Percentiles rank a stretch among this genome's conserved stretches.
Conservation (phyloP, 2,797 vertebrate genomes). For the Sebastolobus altivelis region DNA sequence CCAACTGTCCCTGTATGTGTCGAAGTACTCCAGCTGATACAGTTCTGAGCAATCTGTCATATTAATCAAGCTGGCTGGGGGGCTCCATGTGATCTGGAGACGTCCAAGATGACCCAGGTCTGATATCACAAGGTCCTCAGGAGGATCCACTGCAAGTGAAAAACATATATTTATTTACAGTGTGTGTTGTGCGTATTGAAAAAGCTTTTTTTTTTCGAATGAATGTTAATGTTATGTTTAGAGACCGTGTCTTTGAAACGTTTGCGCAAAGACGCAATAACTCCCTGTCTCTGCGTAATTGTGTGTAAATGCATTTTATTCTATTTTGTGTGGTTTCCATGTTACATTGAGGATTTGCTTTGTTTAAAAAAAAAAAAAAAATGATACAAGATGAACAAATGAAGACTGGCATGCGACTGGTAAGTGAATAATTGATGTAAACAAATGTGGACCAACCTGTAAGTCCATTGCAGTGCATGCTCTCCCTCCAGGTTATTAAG, state of each 20-base stretch:
- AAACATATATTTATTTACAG: neutral
- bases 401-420: neutral
- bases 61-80: slow-evolving; percentile 63
- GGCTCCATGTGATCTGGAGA: slow-evolving; percentile 79
- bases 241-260: neutral
- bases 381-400: neutral
- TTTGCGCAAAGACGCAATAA: neutral
- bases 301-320: neutral
- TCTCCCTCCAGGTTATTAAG: slow-evolving; percentile 26
- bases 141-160: slow-evolving; percentile 76
- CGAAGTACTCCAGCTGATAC: slow-evolving; percentile 82
- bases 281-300: neutral
- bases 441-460: slow-evolving; percentile 43
- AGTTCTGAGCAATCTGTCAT: slow-evolving; percentile 59
- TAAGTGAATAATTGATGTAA: neutral
- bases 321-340: no score
- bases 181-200: neutral
- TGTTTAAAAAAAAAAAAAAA: neutral
- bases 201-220: neutral
- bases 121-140: slow-evolving; percentile 68
- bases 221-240: no score
- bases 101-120: slow-evolving; percentile 80
- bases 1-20: slow-evolving; percentile 75
- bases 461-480: slow-evolving; percentile 1
- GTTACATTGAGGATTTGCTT: neutral